Evolutionary conservation across 2,113 vertebrate species (phyloP), one percentile per base, ranked within the genome.

Genomic region (Hyperopisus bebe): DNA sequence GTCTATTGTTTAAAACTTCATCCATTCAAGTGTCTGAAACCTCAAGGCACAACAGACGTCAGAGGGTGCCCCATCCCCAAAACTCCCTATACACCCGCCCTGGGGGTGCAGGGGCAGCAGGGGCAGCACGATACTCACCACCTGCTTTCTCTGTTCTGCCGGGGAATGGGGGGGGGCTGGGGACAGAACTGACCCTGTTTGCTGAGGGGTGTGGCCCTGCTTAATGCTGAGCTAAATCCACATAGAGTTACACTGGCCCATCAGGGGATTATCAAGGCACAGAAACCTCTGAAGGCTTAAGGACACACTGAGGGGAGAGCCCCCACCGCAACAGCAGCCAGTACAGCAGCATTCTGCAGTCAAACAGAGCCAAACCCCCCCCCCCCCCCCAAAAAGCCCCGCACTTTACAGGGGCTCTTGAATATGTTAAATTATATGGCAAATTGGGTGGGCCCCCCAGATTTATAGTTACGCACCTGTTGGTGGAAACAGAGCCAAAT

Each of bases 221-320:
- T 86, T 74, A 90, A 82, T 88, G 70, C 86, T 9, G 44, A 10
- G 13, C 89, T 88, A 90, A 90, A 82, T 80, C 89, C 39, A 17
- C 70, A 88, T 13, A 1, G 21, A 90, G 86, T n/a, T 47, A 88
- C 86, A 55, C 24, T 50, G 24, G 24, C 70, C 50, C 8, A 55
- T 17, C 6, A 80, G 35, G 39, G 70, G 86, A 90, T 90, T 88
- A 55, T 11, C 74, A 42, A 2, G 9, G 50, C 42, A 13, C 27
- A 85, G 39, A 89, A 13, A 44, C 31, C 77, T 44, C 39, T 0
- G 3, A 31, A 70, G 62, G n/a, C 10, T 70, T 70, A 70, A 70
- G 62, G 10, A 21, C 62, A 66, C 9, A 11, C n/a, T 10, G 9
- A 66, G 62, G 62, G 9, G 62, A 31, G 62, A 70, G n/a, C 62